Evolutionary conservation across 2,888 invertebrate genomes (phyloP).

Genomic region (Drosophila ezoana): DNA sequence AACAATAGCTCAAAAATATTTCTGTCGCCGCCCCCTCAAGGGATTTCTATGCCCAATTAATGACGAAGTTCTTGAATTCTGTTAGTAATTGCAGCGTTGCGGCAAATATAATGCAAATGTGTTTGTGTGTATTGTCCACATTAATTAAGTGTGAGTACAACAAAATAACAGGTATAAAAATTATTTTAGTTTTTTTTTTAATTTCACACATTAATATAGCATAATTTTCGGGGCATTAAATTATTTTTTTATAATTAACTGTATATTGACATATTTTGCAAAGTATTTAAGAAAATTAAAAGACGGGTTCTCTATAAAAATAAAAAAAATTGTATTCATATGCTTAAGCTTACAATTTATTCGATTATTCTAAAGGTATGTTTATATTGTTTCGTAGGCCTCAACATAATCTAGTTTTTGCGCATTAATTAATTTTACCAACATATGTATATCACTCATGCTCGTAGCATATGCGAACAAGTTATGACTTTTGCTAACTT

Average conservation of each 20-base stretch:
- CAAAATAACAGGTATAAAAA: background rate
- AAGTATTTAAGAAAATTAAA: too few species aligned
- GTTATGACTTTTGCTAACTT: constrained; percentile 36
- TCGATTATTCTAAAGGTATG: too few species aligned
- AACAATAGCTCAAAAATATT: constrained; percentile 38
- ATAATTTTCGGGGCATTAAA: constrained; percentile 34
- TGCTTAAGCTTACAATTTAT: too few species aligned
- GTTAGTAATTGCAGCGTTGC: constrained; percentile 25
- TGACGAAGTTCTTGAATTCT: constrained; percentile 14
- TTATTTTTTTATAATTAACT: background rate
- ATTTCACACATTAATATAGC: constrained; percentile 14
- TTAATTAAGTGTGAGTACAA: background rate
- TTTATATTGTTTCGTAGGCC: too few species aligned
- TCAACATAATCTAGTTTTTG: background rate
- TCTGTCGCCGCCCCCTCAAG: constrained; percentile 1
- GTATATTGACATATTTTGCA: background rate
- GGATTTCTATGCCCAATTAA: constrained; percentile 22
- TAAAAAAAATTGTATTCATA: too few species aligned
- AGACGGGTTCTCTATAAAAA: too few species aligned
- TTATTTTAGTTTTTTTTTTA: background rate
- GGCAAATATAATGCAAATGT: background rate
- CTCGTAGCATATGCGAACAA: constrained; percentile 12
- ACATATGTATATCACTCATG: background rate
- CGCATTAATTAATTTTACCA: background rate
- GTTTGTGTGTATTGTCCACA: background rate